These are phyloP conservation scores for Geodia barretti DNA, from an alignment of 37 sponge, comb jelly and placozoan species.

Conservation along the genomic window DNA sequence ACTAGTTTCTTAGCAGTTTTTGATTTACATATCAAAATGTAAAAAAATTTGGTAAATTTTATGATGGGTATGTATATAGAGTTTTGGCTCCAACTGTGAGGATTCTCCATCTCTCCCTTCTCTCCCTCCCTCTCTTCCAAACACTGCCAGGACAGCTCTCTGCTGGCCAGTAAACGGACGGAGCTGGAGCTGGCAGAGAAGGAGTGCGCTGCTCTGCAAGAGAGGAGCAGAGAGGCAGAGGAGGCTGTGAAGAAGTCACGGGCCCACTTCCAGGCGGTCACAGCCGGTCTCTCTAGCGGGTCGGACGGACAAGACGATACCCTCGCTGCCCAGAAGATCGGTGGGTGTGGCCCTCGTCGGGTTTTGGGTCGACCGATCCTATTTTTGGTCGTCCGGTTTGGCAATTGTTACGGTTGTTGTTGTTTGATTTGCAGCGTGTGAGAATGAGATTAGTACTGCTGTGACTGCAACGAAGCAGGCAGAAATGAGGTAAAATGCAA, in stretches of 20 bases:
- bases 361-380: no score
- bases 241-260: constrained; percentile 57
- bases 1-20: background rate
- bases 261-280: constrained; percentile 89
- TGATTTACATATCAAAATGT: no score
- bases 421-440: constrained; percentile 47
- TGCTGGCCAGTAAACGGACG: constrained; percentile 29
- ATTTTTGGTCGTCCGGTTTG: background rate
- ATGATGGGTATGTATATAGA: no score
- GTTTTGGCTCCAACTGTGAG: background rate
- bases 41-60: no score
- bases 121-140: background rate
- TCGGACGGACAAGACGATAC: constrained; percentile 83
- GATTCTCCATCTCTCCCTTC: no score
- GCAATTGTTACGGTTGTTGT: background rate
- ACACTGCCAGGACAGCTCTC: constrained; percentile 29
- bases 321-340: constrained; percentile 86
- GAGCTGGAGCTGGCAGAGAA: constrained; percentile 20
- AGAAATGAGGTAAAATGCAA: constrained; percentile 95
- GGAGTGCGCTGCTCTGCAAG: constrained; percentile 24
- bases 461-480: constrained; percentile 76
- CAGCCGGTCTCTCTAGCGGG: constrained; percentile 77
- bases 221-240: constrained; percentile 52
- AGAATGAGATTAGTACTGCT: constrained; percentile 77
- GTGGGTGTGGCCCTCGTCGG: constrained; percentile 19